Percentiles rank a stretch among this genome's conserved stretches.
phyloP scores from a whole-genome alignment of 64 coral and sea anemone genomes.

The Trachythela sp. region DNA sequence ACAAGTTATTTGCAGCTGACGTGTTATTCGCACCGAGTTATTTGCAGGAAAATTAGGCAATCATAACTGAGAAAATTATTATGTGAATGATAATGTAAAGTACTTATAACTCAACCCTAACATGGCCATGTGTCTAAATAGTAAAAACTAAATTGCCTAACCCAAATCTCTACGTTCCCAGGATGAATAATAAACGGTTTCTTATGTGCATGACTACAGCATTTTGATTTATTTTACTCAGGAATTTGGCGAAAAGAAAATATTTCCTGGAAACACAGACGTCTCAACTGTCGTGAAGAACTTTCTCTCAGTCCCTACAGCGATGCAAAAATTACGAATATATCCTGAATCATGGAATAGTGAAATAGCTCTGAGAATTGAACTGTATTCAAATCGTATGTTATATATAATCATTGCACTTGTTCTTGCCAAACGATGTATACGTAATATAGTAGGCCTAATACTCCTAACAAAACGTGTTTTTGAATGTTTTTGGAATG shows the following conservation, averaged over 20 bases:
- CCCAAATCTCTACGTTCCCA: no score
- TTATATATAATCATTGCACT: not conserved
- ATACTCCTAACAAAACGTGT: not conserved
- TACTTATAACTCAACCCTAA: no score
- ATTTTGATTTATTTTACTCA: not conserved
- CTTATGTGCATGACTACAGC: no score
- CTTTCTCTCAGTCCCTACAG: not conserved
- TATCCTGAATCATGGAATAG: conserved; percentile 1
- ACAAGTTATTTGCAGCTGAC: no score
- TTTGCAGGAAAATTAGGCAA: no score
- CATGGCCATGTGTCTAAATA: no score
- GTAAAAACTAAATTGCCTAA: no score
- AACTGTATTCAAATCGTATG: conserved; percentile 14
- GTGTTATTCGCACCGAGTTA: no score
- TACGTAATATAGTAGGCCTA: not conserved
- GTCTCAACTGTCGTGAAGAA: not conserved
- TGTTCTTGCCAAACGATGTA: not conserved
- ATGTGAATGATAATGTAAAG: no score
- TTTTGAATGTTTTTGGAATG: no score
- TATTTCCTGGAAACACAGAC: not conserved
- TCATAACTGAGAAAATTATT: no score
- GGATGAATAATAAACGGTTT: no score
- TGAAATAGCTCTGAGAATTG: conserved; percentile 13
- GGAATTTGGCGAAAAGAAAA: conserved; percentile 21
- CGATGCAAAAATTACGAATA: not conserved